These are phyloP conservation scores for Rallus limicola DNA, from an alignment of 2,113 vertebrate genomes.

Conservation along the genomic window DNA sequence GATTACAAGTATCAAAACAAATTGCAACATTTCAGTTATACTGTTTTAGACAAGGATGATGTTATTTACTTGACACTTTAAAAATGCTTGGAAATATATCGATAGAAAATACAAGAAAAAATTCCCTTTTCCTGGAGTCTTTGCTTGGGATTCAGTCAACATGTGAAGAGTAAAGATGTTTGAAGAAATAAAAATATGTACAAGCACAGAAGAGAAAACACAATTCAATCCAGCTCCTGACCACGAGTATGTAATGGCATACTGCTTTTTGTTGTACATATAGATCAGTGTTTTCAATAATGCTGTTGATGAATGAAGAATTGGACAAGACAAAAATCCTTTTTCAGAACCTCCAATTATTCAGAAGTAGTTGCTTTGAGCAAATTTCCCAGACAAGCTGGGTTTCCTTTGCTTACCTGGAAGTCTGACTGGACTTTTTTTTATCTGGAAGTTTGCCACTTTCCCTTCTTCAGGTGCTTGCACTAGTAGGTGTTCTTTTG, in stretches of 20 bases:
- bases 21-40: neutral
- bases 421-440: neutral
- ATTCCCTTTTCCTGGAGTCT: neutral
- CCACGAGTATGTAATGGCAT: neutral
- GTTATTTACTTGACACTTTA: neutral
- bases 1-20: constrained; percentile 35
- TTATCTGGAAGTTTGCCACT: neutral
- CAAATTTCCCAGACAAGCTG: neutral
- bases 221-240: neutral
- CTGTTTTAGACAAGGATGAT: neutral
- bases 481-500: neutral
- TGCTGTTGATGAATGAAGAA: neutral
- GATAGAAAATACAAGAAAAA: neutral
- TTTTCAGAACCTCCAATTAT: neutral
- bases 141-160: neutral
- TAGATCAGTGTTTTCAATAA: neutral
- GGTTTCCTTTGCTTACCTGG: neutral
- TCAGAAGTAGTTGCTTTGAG: neutral
- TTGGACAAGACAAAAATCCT: neutral
- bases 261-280: neutral
- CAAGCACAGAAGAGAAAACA: neutral
- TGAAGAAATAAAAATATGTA: neutral
- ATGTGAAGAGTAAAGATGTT: neutral
- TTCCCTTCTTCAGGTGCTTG: neutral
- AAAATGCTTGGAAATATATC: neutral